phyloP scores from a whole-genome alignment of 2,888 invertebrate genomes.

The Pinctada fucata region DNA sequence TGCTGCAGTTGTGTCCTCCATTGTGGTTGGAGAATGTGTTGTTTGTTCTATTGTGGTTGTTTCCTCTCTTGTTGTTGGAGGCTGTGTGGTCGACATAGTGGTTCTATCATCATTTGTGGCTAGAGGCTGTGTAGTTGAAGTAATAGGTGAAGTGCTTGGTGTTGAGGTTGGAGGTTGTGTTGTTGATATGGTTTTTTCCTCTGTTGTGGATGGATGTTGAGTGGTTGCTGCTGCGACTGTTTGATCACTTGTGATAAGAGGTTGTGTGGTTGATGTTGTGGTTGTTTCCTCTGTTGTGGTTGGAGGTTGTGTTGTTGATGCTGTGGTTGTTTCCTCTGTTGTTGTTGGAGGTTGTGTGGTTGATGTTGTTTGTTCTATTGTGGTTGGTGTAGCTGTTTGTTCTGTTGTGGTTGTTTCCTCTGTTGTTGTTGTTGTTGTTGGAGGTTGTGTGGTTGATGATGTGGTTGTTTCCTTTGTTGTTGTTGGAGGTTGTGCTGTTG shows the following conservation, averaged over 20 bases:
- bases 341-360: constrained; percentile 14
- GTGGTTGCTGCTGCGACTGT: constrained; percentile 4
- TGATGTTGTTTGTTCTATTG: constrained; percentile 19
- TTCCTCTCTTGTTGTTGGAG: constrained; percentile 7
- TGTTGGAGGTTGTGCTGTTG: neutral
- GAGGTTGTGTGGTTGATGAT: neutral
- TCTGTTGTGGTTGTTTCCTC: neutral
- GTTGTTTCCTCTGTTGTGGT: constrained; percentile 18
- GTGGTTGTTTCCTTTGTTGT: neutral
- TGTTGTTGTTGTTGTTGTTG: neutral
- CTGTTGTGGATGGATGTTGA: neutral
- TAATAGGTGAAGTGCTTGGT: neutral
- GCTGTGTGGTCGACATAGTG: neutral
- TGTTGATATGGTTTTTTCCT: neutral
- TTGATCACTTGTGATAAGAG: constrained; percentile 3
- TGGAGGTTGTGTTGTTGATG: constrained; percentile 2
- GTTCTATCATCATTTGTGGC: neutral
- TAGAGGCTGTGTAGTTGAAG: neutral
- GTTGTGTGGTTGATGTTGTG: constrained; percentile 6
- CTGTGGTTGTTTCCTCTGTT: constrained; percentile 5
- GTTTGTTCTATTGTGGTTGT: constrained; percentile 14
- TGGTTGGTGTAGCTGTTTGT: constrained; percentile 2
- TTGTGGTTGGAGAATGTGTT: constrained; percentile 14
- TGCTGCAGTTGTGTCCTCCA: neutral
- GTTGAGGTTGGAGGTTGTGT: constrained; percentile 1